A percentile compares a stretch with the other conserved stretches of the same genome.
These are phyloP conservation scores for Pogonocichla stellata DNA, from an alignment of 2,113 vertebrate species.

Conservation along the genomic window DNA sequence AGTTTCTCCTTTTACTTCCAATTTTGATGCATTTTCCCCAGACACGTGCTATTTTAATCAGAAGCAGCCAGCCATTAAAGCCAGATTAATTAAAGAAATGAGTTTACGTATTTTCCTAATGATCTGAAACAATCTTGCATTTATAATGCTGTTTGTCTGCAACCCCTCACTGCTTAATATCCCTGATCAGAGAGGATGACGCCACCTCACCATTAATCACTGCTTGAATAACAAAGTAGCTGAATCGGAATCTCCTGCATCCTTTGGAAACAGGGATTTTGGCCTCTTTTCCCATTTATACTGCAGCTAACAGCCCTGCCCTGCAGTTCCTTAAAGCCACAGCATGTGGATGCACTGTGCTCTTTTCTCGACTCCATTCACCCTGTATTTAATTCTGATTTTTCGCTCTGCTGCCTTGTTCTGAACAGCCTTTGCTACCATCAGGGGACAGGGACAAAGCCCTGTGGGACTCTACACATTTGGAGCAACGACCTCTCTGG, in stretches of 20 bases:
- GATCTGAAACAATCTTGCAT: background rate
- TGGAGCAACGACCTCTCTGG: background rate
- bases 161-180: background rate
- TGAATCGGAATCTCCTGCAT: background rate
- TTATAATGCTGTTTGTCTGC: background rate
- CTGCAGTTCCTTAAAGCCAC: background rate
- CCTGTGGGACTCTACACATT: background rate
- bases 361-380: background rate
- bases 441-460: background rate
- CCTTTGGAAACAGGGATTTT: background rate
- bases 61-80: constrained; percentile 6
- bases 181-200: background rate
- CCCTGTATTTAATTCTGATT: background rate
- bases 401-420: background rate
- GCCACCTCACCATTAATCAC: background rate
- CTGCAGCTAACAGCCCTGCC: background rate
- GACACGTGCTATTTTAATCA: background rate
- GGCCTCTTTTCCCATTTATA: background rate
- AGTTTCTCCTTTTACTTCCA: background rate
- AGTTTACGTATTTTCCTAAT: background rate
- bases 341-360: background rate
- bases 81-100: constrained; percentile 11
- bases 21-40: background rate
- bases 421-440: background rate
- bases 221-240: background rate